Conservation (phyloP, 2,888 invertebrate species). For the Chrysomela aeneicollis region DNA sequence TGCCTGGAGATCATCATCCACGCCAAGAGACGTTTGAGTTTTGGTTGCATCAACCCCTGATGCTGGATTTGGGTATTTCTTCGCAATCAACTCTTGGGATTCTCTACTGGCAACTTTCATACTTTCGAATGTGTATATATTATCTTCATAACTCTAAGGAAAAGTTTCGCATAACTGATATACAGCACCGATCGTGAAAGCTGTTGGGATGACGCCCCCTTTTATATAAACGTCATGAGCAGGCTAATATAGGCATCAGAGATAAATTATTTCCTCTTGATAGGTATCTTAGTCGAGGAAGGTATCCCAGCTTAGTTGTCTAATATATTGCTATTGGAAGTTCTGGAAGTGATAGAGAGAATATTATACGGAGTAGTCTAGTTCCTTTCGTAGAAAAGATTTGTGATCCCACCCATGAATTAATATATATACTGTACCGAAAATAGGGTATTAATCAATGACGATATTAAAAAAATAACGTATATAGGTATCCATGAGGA, state of each 20-base stretch:
- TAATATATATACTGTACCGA: too few species aligned
- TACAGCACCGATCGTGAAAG: conserved; percentile 28
- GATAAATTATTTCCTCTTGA: conserved; percentile 43
- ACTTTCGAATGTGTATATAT: background rate
- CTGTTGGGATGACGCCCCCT: conserved; percentile 37
- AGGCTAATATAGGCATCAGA: conserved; percentile 45
- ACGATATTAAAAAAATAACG: too few species aligned
- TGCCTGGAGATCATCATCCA: too few species aligned
- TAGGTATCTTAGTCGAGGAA: conserved; percentile 38
- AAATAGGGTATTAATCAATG: too few species aligned
- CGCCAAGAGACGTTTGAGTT: too few species aligned
- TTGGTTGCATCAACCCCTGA: too few species aligned
- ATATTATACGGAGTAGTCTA: conserved; percentile 1
- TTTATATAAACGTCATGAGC: conserved; percentile 42
- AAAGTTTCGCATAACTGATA: conserved; percentile 24
- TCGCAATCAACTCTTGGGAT: too few species aligned
- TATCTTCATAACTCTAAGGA: background rate
- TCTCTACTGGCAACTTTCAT: too few species aligned
- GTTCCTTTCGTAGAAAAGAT: too few species aligned
- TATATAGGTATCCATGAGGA: too few species aligned
- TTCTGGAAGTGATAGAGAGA: conserved; percentile 13
- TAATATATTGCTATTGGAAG: conserved; percentile 32
- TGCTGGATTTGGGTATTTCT: too few species aligned
- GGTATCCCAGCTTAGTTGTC: conserved; percentile 32
- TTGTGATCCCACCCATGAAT: too few species aligned